These are phyloP conservation scores for Cephus pygmeus DNA, from an alignment of 2,888 invertebrate species.

Conservation along the genomic window DNA sequence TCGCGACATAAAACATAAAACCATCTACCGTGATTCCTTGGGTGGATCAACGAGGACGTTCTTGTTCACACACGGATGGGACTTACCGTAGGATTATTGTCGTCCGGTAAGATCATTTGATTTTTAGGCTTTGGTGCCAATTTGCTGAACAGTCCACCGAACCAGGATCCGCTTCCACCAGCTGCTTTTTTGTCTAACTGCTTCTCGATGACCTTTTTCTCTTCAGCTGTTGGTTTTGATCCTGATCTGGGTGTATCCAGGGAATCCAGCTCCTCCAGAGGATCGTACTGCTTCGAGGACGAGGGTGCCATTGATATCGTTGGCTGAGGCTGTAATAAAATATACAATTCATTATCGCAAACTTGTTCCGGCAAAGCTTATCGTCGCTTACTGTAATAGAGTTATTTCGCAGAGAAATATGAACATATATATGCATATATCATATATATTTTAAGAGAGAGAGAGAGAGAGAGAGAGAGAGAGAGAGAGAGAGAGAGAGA, in stretches of 20 bases:
- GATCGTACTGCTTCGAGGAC: conserved; percentile 59
- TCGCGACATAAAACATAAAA: conserved; percentile 55
- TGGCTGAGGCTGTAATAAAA: conserved; percentile 57
- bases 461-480: too few relatives aligned
- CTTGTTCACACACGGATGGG: background rate
- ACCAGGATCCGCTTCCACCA: conserved; percentile 74
- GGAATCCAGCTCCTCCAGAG: conserved; percentile 62
- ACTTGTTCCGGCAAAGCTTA: conserved; percentile 55
- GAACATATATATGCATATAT: background rate
- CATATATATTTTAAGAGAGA: background rate
- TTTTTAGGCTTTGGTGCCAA: conserved; percentile 86
- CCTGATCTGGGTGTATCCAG: conserved; percentile 47
- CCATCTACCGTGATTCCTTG: conserved; percentile 27
- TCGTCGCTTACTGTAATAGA: conserved; percentile 45
- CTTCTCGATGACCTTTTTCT: conserved; percentile 46
- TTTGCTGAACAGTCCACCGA: conserved; percentile 88
- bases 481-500: background rate
- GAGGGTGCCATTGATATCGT: conserved; percentile 59
- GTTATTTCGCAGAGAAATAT: background rate
- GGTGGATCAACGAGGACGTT: background rate
- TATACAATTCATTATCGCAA: conserved; percentile 54
- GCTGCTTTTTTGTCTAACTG: conserved; percentile 59
- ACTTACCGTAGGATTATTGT: conserved; percentile 89
- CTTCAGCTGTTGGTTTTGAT: conserved; percentile 31
- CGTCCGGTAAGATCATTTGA: conserved; percentile 96